Conservation (phyloP, 2,797 vertebrate species). For the Phoxinus dragarum region DNA sequence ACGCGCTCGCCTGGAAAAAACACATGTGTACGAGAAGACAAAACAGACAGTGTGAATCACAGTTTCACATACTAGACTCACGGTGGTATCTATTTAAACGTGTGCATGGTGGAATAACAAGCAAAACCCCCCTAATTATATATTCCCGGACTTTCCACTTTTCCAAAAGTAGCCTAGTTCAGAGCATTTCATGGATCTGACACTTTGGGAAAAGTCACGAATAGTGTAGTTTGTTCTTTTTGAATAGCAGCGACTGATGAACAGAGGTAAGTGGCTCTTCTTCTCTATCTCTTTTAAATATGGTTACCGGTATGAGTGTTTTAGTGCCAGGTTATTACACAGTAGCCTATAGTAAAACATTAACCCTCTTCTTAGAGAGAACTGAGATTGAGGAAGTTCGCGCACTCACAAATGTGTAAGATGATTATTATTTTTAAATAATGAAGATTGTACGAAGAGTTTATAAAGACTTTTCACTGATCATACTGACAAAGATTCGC, state of each 20-base stretch:
- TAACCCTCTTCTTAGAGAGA: background rate
- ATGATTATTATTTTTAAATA: background rate
- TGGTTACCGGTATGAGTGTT: background rate
- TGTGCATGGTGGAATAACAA: slow-evolving; percentile 28
- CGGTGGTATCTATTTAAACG: slow-evolving; percentile 16
- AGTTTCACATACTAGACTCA: slow-evolving; percentile 14
- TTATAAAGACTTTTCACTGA: background rate
- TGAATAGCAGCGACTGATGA: background rate
- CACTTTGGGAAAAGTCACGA: slow-evolving; percentile 1
- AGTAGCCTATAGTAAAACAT: background rate
- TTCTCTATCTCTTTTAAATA: background rate
- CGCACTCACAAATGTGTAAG: background rate
- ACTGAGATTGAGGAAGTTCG: background rate
- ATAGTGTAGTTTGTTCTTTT: background rate
- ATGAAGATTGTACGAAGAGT: background rate
- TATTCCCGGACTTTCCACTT: slow-evolving; percentile 8
- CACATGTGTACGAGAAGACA: slow-evolving; percentile 39
- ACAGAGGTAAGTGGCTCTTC: slow-evolving; percentile 16
- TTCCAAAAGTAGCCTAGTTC: background rate
- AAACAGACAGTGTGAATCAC: slow-evolving; percentile 58
- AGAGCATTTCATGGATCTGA: slow-evolving; percentile 43
- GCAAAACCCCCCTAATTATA: background rate
- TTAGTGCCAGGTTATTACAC: background rate
- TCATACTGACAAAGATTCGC: background rate
- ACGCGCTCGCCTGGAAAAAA: slow-evolving; percentile 45